Evolutionary conservation across 2,113 vertebrate species (phyloP).

Genomic region (Phaethornis superciliosus): DNA sequence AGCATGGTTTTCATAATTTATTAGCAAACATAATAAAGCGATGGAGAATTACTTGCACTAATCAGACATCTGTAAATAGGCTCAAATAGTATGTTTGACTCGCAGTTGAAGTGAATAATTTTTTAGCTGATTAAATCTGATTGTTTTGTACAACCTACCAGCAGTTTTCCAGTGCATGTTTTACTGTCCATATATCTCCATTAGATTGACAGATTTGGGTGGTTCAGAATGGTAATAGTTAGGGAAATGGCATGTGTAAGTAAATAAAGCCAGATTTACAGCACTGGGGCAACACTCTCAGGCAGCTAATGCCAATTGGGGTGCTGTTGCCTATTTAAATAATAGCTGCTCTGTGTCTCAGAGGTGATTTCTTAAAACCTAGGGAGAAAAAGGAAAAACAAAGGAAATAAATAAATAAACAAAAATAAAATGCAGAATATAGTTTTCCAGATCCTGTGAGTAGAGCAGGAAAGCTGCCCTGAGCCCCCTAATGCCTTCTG

Average conservation of each 20-base stretch:
- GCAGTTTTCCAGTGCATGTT: slow-evolving; percentile 27
- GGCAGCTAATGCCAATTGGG: background rate
- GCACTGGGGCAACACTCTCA: background rate
- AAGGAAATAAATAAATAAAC: background rate
- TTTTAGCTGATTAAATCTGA: slow-evolving; percentile 64
- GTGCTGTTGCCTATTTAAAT: background rate
- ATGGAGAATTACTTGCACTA: slow-evolving; percentile 48
- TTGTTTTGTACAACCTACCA: slow-evolving; percentile 15
- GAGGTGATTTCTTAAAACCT: background rate
- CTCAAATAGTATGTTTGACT: slow-evolving; percentile 36
- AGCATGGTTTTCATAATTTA: slow-evolving; percentile 21
- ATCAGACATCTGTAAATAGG: slow-evolving; percentile 49
- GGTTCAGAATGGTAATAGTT: background rate
- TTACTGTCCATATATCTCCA: slow-evolving; percentile 38
- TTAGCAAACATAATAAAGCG: slow-evolving; percentile 55
- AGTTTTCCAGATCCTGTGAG: background rate
- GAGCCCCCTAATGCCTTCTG: background rate
- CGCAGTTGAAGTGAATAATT: slow-evolving; percentile 54
- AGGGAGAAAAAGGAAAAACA: background rate
- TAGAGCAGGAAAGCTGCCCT: background rate
- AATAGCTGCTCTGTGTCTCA: background rate
- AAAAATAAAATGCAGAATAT: background rate
- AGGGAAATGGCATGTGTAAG: background rate
- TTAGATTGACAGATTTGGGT: slow-evolving; percentile 22
- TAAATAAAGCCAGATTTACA: slow-evolving; percentile 44